phyloP scores from a whole-genome alignment of 2,797 vertebrate species.

The Antrozous pallidus region DNA sequence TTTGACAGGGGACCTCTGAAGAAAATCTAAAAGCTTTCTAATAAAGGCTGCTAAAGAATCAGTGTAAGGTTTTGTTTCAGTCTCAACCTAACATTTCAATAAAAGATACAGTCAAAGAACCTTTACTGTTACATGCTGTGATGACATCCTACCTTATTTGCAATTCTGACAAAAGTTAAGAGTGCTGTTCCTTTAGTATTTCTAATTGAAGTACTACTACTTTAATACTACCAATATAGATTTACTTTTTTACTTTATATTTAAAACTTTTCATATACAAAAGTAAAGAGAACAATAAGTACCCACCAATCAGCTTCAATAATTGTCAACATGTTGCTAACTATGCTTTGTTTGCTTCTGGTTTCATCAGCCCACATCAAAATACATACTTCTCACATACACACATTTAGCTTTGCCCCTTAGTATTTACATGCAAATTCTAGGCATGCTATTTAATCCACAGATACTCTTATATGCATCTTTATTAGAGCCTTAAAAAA shows the following conservation, averaged over 20 bases:
- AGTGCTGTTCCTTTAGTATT: background rate
- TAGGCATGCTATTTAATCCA: background rate
- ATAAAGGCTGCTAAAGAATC: background rate
- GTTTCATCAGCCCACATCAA: background rate
- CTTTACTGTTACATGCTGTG: background rate
- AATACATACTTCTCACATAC: background rate
- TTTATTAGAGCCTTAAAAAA: background rate
- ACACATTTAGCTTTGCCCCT: background rate
- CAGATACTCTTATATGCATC: background rate
- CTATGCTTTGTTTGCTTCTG: background rate
- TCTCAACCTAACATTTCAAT: background rate
- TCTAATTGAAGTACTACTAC: background rate
- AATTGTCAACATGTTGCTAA: background rate
- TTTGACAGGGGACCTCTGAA: background rate
- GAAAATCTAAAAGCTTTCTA: background rate
- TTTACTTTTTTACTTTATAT: background rate
- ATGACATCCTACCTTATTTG: background rate
- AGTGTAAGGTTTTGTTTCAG: background rate
- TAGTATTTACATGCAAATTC: background rate
- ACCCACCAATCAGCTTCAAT: background rate
- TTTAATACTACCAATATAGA: background rate
- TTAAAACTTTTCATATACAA: background rate
- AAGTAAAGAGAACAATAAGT: background rate
- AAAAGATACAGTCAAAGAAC: background rate
- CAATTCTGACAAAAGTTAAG: background rate